Base-by-base conservation (phyloP, 2,113 vertebrate species). In the Grus americana region DNA sequence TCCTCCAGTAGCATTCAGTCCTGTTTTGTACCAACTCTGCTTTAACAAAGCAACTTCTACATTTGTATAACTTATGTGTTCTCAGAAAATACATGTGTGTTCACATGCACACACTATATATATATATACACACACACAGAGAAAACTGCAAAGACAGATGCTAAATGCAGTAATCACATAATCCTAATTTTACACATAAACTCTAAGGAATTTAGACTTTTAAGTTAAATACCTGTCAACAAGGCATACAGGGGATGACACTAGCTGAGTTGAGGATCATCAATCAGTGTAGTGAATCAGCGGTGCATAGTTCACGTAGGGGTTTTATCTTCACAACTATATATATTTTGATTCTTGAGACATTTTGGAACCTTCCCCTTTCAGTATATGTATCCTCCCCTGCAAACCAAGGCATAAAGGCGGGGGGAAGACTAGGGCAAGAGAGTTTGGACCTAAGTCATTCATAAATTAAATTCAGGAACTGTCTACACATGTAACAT, bases 21-120 rank as follows among this genome's bases (percentile, higher is more conserved):
- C 27, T 58, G 27, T 47, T 81, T 86, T n/a, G 27, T 36, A 78
- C 73, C 34, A 54, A 24, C 18, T 68, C 21, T 30, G 16, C 36
- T 67, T 76, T 30, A 63, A 12, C 9, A 2, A 62, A 80, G 40
- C 63, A 24, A 21, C 15, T 34, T 75, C 19, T 38, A 52, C 40
- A 19, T 55, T 38, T 76, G 10, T 65, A 5, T 27, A 75, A 83
- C 22, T 57, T 65, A 16, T 0, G 4, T 83, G 61, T 30, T 84
- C 46, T 72, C 47, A 68, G 27, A 40, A 54, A 71, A 57, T 18
- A 84, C 36, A 20, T 1, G 11, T 7, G 15, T 46, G 46, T 15
- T 59, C 46, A 46, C 0, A 1, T 0, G 1, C 38, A n/a, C 19
- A 15, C n/a, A n/a, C 24, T 16, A 29, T 30, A 32, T 12, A 34